Base-by-base conservation (phyloP, 1,140 invertebrate species). In the Phymastichus coffea region DNA sequence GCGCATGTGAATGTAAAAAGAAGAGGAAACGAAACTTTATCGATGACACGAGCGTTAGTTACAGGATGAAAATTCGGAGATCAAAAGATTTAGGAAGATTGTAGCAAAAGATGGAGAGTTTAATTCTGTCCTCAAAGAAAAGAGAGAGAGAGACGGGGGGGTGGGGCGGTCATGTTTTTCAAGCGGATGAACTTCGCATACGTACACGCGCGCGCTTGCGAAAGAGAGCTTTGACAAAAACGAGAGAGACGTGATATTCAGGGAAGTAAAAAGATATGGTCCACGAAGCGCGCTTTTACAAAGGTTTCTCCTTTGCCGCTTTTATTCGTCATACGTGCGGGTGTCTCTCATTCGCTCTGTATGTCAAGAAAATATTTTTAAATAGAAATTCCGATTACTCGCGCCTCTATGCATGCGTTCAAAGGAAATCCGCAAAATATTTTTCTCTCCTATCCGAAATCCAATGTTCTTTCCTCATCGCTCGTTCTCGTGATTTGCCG, bases 51-150 rank as follows among this genome's bases (percentile, higher is more conserved):
- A n/a, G 25, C 28, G 3, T 38, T 51, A 19, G 25, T 37, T 46
- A 28, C 6, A n/a, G n/a, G 25, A 37, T n/a, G n/a, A n/a, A n/a
- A n/a, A n/a, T n/a, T 12, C 2, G 10, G 28, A 46, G 22, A 52
- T 59, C 40, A 52, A 53, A 59, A 46, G 57, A 23, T 46, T 51
- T 37, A 0, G 4, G 4, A 44, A 51, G 43, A 57, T 41, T 17
- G 10, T 25, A 33, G 23, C 17, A 6, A 19, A 19, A 10, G 14
- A 40, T 57, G 48, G 40, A n/a, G n/a, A 12, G 19, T 35, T 49
- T 38, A 38, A 57, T 48, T 41, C 46, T 49, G 38, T 41, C 14
- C 12, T 49, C 46, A 57, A 49, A 48, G 55, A 57, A 20, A 49
- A 6, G 28, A 33, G 28, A 33, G 28, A 33, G 28, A 33, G 12